Conservation (phyloP, 2,797 vertebrate genomes). For the Parauchenoglanis punctatus region DNA sequence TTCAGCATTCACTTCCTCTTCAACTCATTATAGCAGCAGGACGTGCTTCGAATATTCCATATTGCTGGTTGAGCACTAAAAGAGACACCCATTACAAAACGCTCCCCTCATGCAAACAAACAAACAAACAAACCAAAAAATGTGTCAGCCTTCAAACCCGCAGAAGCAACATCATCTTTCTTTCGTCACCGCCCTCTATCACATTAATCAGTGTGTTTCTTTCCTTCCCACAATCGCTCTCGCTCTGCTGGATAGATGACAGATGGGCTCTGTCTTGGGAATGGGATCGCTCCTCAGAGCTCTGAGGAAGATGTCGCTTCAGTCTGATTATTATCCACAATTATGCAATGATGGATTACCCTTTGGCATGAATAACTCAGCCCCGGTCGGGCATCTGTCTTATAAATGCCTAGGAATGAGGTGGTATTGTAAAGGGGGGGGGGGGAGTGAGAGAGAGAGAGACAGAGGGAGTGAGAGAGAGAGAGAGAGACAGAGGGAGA, state of each 20-base stretch:
- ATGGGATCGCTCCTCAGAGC: constrained; percentile 42
- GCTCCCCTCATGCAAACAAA: background rate
- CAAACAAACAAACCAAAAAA: background rate
- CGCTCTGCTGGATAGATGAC: constrained; percentile 43
- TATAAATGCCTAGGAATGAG: constrained; percentile 50
- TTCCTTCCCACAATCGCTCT: background rate
- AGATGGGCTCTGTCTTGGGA: constrained; percentile 43
- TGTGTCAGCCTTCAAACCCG: background rate
- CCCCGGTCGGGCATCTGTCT: constrained; percentile 51
- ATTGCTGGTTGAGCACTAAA: constrained; percentile 23
- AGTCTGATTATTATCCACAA: constrained; percentile 58
- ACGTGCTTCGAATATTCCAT: constrained; percentile 23
- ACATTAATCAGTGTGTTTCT: constrained; percentile 46
- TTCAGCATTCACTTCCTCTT: constrained; percentile 9
- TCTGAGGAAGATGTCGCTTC: constrained; percentile 39
- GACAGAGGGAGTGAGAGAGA: background rate
- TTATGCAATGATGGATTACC: constrained; percentile 55
- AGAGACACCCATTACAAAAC: constrained; percentile 8
- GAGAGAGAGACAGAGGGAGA: background rate
- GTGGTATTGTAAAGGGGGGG: background rate
- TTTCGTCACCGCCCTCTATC: constrained; percentile 15
- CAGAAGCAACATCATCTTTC: constrained; percentile 16
- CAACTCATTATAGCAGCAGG: background rate
- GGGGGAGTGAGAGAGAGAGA: background rate
- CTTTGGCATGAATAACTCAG: constrained; percentile 53